These are phyloP conservation scores for Agrotis segetum DNA, from an alignment of 2,888 invertebrate genomes.

Conservation along the genomic window DNA sequence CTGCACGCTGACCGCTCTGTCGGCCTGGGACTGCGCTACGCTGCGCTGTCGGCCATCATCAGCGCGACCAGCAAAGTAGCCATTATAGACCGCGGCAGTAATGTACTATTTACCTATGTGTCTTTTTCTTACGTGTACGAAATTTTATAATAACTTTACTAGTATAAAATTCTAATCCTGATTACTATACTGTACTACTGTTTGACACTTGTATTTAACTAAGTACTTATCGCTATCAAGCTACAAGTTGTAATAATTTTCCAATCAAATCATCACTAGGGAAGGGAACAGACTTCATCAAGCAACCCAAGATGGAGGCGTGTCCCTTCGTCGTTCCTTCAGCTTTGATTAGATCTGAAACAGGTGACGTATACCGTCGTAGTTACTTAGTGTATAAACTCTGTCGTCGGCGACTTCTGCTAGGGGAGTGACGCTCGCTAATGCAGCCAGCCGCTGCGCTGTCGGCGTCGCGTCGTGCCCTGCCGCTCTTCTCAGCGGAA, in stretches of 20 bases:
- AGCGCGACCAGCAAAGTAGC: too few species aligned
- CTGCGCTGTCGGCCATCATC: too few species aligned
- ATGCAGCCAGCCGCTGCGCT: conserved; percentile 51
- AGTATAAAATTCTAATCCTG: too few species aligned
- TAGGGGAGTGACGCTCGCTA: conserved; percentile 59
- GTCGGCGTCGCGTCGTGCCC: conserved; percentile 33
- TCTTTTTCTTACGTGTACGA: too few species aligned
- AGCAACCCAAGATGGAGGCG: background rate
- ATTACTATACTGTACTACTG: too few species aligned
- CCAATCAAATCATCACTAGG: background rate
- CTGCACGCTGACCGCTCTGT: too few species aligned
- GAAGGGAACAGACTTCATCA: conserved; percentile 13
- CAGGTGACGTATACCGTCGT: conserved; percentile 27
- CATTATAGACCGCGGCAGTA: too few species aligned
- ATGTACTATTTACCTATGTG: too few species aligned
- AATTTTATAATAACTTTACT: too few species aligned
- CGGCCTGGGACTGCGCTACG: too few species aligned
- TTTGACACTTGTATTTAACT: too few species aligned
- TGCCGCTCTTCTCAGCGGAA: conserved; percentile 45
- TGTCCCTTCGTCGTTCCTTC: conserved; percentile 14
- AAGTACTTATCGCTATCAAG: background rate
- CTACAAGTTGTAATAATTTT: background rate
- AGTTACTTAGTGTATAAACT: conserved; percentile 27
- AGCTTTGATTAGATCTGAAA: conserved; percentile 49
- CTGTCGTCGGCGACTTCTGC: conserved; percentile 38